Conservation (phyloP, 2,888 invertebrate genomes). For the Tromatobia lineatoria region DNA sequence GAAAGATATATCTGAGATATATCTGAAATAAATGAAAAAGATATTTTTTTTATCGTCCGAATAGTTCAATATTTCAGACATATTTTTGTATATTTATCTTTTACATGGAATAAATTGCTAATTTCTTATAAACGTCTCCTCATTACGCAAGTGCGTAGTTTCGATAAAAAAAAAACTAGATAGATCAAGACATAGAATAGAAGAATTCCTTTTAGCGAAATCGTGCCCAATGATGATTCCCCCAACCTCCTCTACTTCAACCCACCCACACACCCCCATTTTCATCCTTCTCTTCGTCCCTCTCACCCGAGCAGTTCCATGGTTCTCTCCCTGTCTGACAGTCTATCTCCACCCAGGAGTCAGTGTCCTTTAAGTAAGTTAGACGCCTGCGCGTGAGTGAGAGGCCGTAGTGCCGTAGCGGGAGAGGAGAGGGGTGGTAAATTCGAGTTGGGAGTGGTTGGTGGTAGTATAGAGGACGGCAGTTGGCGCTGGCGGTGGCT, state of each 20-base stretch:
- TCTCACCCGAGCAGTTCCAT: constrained; percentile 22
- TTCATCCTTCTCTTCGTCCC: constrained; percentile 12
- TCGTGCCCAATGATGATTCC: not conserved
- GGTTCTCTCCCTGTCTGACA: constrained; percentile 39
- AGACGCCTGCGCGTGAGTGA: constrained; percentile 78
- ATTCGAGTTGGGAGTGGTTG: constrained; percentile 53
- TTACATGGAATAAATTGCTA: too few relatives aligned
- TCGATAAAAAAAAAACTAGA: not conserved
- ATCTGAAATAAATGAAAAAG: too few relatives aligned
- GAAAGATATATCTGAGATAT: too few relatives aligned
- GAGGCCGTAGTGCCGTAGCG: not conserved
- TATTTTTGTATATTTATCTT: too few relatives aligned
- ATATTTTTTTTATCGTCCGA: too few relatives aligned
- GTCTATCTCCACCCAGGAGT: constrained; percentile 74
- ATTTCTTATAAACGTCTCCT: too few relatives aligned
- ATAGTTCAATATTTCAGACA: too few relatives aligned
- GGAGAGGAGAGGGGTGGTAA: constrained; percentile 52
- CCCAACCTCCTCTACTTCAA: not conserved
- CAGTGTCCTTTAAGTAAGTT: constrained; percentile 83
- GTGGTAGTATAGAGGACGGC: not conserved
- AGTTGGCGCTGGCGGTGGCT: constrained; percentile 21
- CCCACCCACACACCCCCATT: constrained; percentile 16
- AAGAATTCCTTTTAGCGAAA: not conserved
- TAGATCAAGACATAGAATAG: not conserved
- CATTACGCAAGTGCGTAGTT: too few relatives aligned